Base-by-base conservation (phyloP, 2,797 vertebrate species). In the Ptychobarbus kaznakovi region DNA sequence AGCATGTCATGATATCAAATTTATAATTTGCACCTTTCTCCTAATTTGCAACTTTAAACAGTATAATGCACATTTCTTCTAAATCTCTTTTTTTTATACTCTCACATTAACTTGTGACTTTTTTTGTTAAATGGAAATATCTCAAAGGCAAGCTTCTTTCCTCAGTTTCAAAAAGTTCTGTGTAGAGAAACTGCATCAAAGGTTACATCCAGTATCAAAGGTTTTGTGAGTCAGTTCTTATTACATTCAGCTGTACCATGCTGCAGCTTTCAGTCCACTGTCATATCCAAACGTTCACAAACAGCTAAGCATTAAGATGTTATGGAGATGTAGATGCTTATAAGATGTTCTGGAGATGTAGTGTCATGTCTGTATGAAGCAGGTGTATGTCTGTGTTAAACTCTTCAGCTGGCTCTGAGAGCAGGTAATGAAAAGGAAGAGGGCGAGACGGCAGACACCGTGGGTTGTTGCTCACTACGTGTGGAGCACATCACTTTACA, bases 391-490 rank as follows among this genome's bases (percentile, higher is more conserved):
- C 7, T 91, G n/a, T 82, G 86, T 74, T 81, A 20, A 61, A 16
- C 78, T 79, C 79, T 86, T 81, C 92, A 96, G 95, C 89, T 95
- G 89, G 94, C 93, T 32, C 91, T 96, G 92, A 94, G 95, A 90
- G 96, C 96, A 82, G 96, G 96, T 91, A 96, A 94, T 38, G 94
- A 96, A 91, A 96, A 93, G 83, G 95, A 96, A 90, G 95, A 96
- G 89, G 95, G 95, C 1, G 96, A 96, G 91, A 92, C 94, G 0
- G 95, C 95, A 0, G 95, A 96, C 91, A 96, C 95, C 0, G 95
- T 97, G 58, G 96, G 95, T 85, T 96, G 96, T 91, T 96, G 96
- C 89, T 96, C 95, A 0, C 92, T 96, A 56, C 93, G 96, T 0
- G 92, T 95, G 4, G 95, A 96, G 90, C 95, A 94, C 92, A 94